Percentiles rank a stretch among this genome's conserved stretches.
Conservation (phyloP, 37 sponge, comb jelly and placozoan species). For the Spongilla lacustris region DNA sequence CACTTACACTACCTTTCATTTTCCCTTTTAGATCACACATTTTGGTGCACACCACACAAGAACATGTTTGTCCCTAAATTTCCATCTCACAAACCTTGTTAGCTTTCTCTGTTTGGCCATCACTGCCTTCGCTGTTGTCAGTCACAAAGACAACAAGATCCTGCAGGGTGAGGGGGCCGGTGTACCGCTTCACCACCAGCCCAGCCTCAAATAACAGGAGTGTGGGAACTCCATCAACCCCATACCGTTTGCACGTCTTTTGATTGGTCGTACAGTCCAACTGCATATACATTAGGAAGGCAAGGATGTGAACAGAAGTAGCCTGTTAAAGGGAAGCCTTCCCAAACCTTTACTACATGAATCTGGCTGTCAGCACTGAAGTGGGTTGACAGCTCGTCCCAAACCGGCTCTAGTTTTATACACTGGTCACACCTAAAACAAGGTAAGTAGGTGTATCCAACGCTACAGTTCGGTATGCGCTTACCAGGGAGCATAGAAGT, state of each 20-base stretch:
- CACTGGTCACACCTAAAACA: constrained; percentile 64
- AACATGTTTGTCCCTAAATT: too few species aligned
- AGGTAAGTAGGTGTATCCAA: neutral
- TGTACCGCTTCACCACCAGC: neutral
- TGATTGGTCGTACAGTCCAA: constrained; percentile 1
- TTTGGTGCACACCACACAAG: too few species aligned
- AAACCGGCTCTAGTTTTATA: constrained; percentile 33
- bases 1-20: too few species aligned
- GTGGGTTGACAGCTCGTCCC: constrained; percentile 38
- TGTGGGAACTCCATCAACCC: constrained; percentile 18
- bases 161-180: neutral
- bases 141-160: neutral
- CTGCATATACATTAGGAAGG: constrained; percentile 1
- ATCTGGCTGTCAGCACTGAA: neutral
- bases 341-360: constrained; percentile 32
- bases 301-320: too few species aligned
- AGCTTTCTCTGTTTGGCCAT: too few species aligned
- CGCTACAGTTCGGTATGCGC: neutral
- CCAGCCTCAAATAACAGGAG: constrained; percentile 1
- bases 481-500: constrained; percentile 70
- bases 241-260: neutral
- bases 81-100: too few species aligned
- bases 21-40: too few species aligned
- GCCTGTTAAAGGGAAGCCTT: too few species aligned
- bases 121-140: neutral